Evolutionary conservation across 2,113 vertebrate species (phyloP).

Genomic region (Cyanistes caeruleus): DNA sequence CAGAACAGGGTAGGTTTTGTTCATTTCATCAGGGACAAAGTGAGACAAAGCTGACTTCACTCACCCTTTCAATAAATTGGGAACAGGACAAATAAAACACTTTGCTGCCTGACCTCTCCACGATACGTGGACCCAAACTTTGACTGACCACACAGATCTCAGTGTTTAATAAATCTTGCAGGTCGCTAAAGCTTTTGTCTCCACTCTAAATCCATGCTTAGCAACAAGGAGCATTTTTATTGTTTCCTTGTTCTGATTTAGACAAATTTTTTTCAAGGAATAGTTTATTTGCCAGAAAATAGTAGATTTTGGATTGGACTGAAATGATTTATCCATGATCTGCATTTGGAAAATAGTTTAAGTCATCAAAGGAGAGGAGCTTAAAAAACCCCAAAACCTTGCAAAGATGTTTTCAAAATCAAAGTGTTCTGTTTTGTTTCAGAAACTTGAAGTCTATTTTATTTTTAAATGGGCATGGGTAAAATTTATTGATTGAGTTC

Average conservation of each 20-base stretch:
- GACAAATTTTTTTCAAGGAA: not conserved
- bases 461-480: not conserved
- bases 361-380: not conserved
- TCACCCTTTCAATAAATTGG: not conserved
- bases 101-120: not conserved
- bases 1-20: constrained; percentile 72
- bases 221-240: not conserved
- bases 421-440: not conserved
- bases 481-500: not conserved
- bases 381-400: not conserved
- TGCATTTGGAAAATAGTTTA: not conserved
- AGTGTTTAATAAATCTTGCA: not conserved
- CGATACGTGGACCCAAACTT: not conserved
- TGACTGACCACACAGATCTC: not conserved
- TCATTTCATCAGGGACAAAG: not conserved
- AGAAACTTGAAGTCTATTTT: not conserved
- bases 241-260: not conserved
- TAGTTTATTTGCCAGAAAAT: not conserved
- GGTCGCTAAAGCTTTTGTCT: not conserved
- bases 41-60: not conserved
- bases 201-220: not conserved
- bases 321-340: not conserved
- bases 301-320: not conserved
- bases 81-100: not conserved
- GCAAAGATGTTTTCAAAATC: not conserved